These are phyloP conservation scores for Tenthredo distinguenda DNA, from an alignment of 2,888 invertebrate species.

Conservation along the genomic window DNA sequence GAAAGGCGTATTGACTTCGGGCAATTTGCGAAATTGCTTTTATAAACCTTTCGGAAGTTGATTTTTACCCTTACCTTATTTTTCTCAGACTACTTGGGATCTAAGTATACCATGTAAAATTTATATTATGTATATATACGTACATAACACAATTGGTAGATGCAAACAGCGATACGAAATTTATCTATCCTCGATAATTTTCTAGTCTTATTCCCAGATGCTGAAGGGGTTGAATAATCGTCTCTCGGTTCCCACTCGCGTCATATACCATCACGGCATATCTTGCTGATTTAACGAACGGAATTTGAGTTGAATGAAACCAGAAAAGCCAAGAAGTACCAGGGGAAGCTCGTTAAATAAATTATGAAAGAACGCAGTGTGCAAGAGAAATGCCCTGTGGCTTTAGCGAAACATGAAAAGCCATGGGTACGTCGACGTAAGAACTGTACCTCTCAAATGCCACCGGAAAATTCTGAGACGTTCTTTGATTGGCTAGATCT, in stretches of 20 bases:
- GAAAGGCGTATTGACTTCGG: constrained; percentile 51
- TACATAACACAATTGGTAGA: background rate
- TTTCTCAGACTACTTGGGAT: background rate
- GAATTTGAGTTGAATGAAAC: background rate
- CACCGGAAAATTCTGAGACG: no score
- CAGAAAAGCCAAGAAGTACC: background rate
- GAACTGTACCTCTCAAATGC: no score
- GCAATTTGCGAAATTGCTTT: constrained; percentile 51
- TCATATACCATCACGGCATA: background rate
- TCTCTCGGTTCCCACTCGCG: background rate
- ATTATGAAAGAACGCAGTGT: background rate
- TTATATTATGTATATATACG: background rate
- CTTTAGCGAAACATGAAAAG: background rate
- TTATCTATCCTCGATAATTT: background rate
- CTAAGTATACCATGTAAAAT: background rate
- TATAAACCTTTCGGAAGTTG: constrained; percentile 49
- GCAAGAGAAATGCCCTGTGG: background rate
- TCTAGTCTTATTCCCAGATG: background rate
- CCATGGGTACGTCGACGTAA: background rate
- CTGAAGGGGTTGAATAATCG: background rate
- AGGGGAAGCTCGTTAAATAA: background rate
- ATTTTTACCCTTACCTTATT: constrained; percentile 42
- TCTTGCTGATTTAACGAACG: background rate
- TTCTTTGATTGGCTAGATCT: no score
- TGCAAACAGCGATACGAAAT: background rate